These are phyloP conservation scores for Drosophila mauritiana DNA, from an alignment of 1,140 invertebrate species.

Conservation along the genomic window DNA sequence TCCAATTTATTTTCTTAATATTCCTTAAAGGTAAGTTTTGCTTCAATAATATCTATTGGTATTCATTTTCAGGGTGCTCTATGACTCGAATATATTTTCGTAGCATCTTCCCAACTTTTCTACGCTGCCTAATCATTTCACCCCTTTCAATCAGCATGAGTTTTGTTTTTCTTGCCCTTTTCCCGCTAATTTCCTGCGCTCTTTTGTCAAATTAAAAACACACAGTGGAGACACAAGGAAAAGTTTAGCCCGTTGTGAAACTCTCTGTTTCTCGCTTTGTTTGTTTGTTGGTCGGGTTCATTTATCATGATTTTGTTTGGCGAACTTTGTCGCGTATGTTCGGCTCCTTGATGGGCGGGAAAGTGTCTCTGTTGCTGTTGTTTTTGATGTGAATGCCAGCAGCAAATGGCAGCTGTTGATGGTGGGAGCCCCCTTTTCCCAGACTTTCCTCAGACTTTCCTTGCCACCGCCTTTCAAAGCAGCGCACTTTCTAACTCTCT, in stretches of 20 bases:
- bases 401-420: constrained; percentile 70
- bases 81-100: background rate
- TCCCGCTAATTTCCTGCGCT: constrained; percentile 71
- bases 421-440: constrained; percentile 11
- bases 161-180: constrained; percentile 73
- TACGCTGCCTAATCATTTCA: constrained; percentile 30
- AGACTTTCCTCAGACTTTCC: background rate
- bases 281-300: constrained; percentile 73
- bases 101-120: background rate
- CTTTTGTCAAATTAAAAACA: constrained; percentile 80
- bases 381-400: constrained; percentile 55
- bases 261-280: constrained; percentile 28
- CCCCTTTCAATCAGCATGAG: constrained; percentile 74
- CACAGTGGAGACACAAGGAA: constrained; percentile 36
- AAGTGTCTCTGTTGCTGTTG: constrained; percentile 68
- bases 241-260: constrained; percentile 39
- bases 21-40: background rate
- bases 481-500: constrained; percentile 52
- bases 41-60: background rate
- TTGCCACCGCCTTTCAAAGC: background rate
- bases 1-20: too few relatives aligned
- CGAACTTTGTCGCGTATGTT: constrained; percentile 65
- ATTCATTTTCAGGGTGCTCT: background rate
- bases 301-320: constrained; percentile 83
- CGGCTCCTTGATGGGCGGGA: constrained; percentile 69